Conservation (phyloP, 1,140 invertebrate genomes). For the Dendrolimus punctatus region DNA sequence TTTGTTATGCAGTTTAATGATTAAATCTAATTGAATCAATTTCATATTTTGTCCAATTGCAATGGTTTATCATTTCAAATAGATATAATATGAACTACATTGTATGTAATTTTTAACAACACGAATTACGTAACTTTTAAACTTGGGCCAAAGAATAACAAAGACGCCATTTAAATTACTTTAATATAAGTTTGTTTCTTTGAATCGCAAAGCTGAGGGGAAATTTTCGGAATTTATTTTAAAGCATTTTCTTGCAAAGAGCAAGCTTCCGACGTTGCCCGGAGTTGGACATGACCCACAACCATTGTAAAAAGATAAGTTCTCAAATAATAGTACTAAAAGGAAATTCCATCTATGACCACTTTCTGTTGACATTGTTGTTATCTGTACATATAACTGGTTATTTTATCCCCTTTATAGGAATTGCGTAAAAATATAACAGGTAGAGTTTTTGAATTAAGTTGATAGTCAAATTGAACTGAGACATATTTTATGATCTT, state of each 20-base stretch:
- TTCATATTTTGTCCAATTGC: no score
- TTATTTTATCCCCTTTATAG: no score
- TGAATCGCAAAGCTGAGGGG: constrained; percentile 42
- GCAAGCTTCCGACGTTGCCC: constrained; percentile 39
- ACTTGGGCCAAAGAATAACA: constrained; percentile 37
- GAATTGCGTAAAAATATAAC: no score
- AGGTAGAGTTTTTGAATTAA: no score
- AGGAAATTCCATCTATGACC: no score
- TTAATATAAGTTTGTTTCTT: constrained; percentile 51
- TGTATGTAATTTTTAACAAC: constrained; percentile 15
- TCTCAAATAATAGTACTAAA: background rate
- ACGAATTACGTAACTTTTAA: constrained; percentile 36
- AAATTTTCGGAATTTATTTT: constrained; percentile 58
- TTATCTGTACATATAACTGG: no score
- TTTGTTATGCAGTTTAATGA: no score
- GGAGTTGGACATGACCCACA: constrained; percentile 24
- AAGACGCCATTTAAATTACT: constrained; percentile 46
- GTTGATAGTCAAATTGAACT: no score
- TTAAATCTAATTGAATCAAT: no score
- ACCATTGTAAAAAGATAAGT: constrained; percentile 40
- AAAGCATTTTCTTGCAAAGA: constrained; percentile 47
- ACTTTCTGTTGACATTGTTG: no score
- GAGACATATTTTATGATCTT: no score
- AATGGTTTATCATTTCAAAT: background rate
- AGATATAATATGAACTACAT: constrained; percentile 13